Conservation (phyloP, 2,797 vertebrate species). For the Apogon talboti region DNA sequence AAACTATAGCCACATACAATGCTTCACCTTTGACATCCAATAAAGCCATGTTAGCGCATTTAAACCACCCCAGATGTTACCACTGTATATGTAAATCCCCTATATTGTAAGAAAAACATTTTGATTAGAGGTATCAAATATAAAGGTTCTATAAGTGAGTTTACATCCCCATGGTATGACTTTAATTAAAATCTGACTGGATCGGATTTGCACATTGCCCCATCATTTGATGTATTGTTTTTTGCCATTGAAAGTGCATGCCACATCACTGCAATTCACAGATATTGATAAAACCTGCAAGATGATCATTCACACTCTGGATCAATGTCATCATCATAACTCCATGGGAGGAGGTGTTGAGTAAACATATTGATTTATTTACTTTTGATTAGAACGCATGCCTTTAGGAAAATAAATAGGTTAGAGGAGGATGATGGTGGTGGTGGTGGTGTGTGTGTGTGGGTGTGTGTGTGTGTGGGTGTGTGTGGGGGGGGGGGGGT, state of each 20-base stretch:
- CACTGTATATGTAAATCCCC: too few species aligned
- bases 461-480: too few species aligned
- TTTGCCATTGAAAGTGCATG: not conserved
- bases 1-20: too few species aligned
- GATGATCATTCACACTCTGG: constrained; percentile 11
- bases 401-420: not conserved
- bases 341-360: constrained; percentile 15
- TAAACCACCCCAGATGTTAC: too few species aligned
- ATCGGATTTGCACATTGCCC: too few species aligned
- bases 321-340: constrained; percentile 49
- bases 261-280: constrained; percentile 21
- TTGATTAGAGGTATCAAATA: too few species aligned
- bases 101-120: not conserved
- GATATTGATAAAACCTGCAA: constrained; percentile 3
- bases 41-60: too few species aligned
- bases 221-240: not conserved
- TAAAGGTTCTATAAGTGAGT: too few species aligned
- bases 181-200: too few species aligned
- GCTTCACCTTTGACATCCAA: too few species aligned
- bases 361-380: constrained; percentile 47
- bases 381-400: constrained; percentile 10
- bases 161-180: too few species aligned
- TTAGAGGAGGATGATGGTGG: not conserved
- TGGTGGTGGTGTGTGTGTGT: too few species aligned
- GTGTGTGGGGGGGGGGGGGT: not conserved